Conservation (phyloP, 2,888 invertebrate genomes). For the Neoascia interrupta region DNA sequence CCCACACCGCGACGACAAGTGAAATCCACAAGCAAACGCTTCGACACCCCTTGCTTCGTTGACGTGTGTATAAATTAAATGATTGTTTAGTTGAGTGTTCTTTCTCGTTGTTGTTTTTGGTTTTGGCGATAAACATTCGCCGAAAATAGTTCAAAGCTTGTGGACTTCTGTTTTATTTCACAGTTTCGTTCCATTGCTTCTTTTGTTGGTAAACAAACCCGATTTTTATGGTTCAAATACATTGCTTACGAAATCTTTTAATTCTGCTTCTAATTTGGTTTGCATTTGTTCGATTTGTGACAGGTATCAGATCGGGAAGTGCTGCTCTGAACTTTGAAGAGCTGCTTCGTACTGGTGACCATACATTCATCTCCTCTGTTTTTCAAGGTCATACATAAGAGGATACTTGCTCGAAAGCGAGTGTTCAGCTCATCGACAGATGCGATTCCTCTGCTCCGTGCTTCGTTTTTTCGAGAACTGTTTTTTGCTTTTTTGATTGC, state of each 20-base stretch:
- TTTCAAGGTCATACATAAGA: slow-evolving; percentile 4
- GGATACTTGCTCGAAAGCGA: background rate
- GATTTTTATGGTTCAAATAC: too few relatives aligned
- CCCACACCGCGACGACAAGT: too few relatives aligned
- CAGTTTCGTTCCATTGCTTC: background rate
- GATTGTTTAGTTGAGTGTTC: too few relatives aligned
- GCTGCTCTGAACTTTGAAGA: background rate
- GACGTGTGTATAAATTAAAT: slow-evolving; percentile 20
- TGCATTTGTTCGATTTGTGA: slow-evolving; percentile 14
- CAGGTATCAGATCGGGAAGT: slow-evolving; percentile 2
- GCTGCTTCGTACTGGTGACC: background rate
- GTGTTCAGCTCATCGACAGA: background rate
- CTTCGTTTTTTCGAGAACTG: background rate
- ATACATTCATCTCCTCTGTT: background rate
- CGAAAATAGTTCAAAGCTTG: too few relatives aligned
- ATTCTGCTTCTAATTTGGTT: background rate
- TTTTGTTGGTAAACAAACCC: slow-evolving; percentile 55
- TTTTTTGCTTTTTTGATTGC: background rate
- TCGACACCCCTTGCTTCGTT: background rate
- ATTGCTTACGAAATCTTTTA: too few relatives aligned
- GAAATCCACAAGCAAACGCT: background rate
- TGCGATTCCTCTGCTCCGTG: background rate
- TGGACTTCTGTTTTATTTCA: background rate
- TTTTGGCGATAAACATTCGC: too few relatives aligned
- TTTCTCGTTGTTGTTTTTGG: slow-evolving; percentile 1